Evolutionary conservation across 1,140 invertebrate species (phyloP).

Genomic region (Drosophila paulistorum): DNA sequence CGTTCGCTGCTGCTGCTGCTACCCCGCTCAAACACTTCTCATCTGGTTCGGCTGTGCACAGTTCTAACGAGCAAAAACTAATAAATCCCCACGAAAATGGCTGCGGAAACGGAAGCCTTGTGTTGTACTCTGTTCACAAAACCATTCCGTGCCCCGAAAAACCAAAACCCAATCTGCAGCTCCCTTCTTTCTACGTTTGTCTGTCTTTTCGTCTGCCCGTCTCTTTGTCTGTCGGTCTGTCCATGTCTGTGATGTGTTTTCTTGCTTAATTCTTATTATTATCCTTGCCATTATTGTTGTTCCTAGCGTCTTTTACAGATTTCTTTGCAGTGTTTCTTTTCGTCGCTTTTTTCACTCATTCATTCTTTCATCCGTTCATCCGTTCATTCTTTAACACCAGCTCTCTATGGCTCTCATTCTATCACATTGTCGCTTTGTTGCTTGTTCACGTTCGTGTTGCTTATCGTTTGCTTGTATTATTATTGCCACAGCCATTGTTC

Average conservation of each 20-base stretch:
- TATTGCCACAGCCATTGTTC: slow-evolving; percentile 77
- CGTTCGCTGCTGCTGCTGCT: slow-evolving; percentile 24
- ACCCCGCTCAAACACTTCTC: slow-evolving; percentile 68
- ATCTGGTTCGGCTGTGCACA: slow-evolving; percentile 60
- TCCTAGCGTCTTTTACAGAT: slow-evolving; percentile 66
- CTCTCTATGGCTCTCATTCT: slow-evolving; percentile 37
- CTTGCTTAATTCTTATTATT: slow-evolving; percentile 82
- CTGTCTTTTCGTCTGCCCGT: slow-evolving; percentile 25
- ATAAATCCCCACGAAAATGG: slow-evolving; percentile 81
- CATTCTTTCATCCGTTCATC: slow-evolving; percentile 49
- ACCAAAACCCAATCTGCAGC: slow-evolving; percentile 25
- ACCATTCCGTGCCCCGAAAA: slow-evolving; percentile 26
- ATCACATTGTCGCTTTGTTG: slow-evolving; percentile 31
- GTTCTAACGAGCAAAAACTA: slow-evolving; percentile 82
- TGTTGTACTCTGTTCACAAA: slow-evolving; percentile 60
- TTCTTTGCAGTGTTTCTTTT: slow-evolving; percentile 44
- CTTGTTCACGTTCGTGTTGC: slow-evolving; percentile 67
- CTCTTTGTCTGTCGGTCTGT: slow-evolving; percentile 24
- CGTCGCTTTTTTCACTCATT: slow-evolving; percentile 44
- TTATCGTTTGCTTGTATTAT: slow-evolving; percentile 79
- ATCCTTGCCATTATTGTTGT: slow-evolving; percentile 77
- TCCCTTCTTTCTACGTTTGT: slow-evolving; percentile 31
- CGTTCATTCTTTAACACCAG: slow-evolving; percentile 66
- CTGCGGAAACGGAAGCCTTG: slow-evolving; percentile 78
- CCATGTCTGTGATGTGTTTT: slow-evolving; percentile 75